Evolutionary conservation across 2,888 invertebrate genomes (phyloP).

Genomic region (Apomyelois bistriatella): DNA sequence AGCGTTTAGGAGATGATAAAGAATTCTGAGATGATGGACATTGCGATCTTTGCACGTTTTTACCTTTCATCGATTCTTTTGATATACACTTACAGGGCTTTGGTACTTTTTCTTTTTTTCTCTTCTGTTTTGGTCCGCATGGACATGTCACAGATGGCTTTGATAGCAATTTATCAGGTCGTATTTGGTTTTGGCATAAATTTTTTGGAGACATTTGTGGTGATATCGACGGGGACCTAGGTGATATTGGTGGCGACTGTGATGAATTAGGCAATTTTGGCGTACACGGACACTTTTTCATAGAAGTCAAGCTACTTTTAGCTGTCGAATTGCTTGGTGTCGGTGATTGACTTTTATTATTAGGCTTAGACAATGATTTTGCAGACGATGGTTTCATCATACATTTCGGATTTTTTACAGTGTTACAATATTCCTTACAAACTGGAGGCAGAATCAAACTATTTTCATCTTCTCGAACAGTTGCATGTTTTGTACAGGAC

Average conservation of each 20-base stretch:
- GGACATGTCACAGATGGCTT: neutral
- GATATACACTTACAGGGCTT: neutral
- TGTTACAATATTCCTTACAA: slow-evolving; percentile 30
- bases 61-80: neutral
- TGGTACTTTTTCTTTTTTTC: neutral
- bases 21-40: neutral
- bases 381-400: slow-evolving; percentile 16
- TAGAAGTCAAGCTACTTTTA: neutral
- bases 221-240: no score
- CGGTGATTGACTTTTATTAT: neutral
- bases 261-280: neutral
- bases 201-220: neutral
- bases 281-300: neutral
- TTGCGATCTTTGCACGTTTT: neutral
- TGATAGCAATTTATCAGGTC: neutral
- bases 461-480: slow-evolving; percentile 16
- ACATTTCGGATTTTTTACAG: slow-evolving; percentile 29
- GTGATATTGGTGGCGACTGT: neutral
- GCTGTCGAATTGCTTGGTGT: neutral
- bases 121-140: neutral
- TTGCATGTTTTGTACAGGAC: slow-evolving; percentile 29
- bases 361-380: neutral
- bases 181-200: neutral
- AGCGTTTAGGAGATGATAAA: neutral
- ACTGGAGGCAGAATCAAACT: slow-evolving; percentile 30